phyloP scores from a whole-genome alignment of 2,888 invertebrate species.

The Cepaea hortensis region DNA sequence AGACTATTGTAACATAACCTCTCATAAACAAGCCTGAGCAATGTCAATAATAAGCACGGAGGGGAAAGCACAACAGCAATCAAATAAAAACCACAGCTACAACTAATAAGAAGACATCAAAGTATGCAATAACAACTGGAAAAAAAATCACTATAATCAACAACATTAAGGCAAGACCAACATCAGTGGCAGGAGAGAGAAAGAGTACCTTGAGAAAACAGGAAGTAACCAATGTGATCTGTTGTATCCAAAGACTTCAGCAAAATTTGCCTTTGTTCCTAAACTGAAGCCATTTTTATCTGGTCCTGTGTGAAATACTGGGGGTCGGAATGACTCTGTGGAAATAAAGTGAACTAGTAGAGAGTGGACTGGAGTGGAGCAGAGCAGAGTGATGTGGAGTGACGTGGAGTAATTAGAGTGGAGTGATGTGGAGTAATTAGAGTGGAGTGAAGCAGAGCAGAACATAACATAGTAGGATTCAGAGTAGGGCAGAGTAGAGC shows the following conservation, averaged over 20 bases:
- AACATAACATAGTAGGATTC: not conserved
- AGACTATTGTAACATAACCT: no score
- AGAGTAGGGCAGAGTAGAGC: not conserved
- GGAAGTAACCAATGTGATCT: conserved; percentile 92
- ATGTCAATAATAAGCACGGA: no score
- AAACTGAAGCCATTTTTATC: conserved; percentile 97
- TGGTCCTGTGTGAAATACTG: conserved; percentile 92
- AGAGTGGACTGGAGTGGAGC: not conserved
- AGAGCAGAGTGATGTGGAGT: not conserved
- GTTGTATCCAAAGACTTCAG: conserved; percentile 95
- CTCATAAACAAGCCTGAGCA: no score
- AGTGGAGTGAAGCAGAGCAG: conserved; percentile 11
- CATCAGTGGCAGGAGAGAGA: not conserved
- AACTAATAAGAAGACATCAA: not conserved
- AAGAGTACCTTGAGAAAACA: conserved; percentile 86
- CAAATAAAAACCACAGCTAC: not conserved
- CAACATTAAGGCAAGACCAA: not conserved
- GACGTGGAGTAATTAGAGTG: not conserved
- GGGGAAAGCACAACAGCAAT: no score
- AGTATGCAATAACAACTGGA: not conserved
- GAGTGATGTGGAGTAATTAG: conserved; percentile 2
- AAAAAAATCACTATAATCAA: not conserved
- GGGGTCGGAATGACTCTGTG: conserved; percentile 96
- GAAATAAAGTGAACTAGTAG: conserved; percentile 59
- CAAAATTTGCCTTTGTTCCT: conserved; percentile 92